Evolutionary conservation across 2,797 vertebrate genomes (phyloP), one percentile per base, ranked within the genome.

Genomic region (Chelon auratus): DNA sequence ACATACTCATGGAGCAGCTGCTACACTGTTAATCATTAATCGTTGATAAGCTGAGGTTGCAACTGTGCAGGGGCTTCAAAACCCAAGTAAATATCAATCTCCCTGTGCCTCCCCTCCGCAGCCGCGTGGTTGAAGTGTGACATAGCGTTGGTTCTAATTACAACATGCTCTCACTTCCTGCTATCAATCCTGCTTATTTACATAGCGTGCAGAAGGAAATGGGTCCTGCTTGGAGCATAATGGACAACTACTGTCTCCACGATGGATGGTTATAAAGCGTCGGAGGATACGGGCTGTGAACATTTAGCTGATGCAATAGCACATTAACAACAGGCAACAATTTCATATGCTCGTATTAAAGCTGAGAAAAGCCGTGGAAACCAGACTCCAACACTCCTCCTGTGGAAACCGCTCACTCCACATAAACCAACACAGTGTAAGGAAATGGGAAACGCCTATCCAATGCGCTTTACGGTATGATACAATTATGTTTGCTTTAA

Each of bases 81-180:
- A 86, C 81, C 15, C 70, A 78, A 82, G 90, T 83, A 91, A 91
- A 90, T 85, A 87, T 90, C 68, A 77, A 85, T 90, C 86, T 91
- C 55, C 77, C 64, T 13, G 57, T 14, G 0, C 63, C 77, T 81
- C 48, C 65, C 22, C 33, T 67, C 75, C 58, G 40, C 68, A 70
- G 30, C 60, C 22, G 40, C 36, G n/a, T 30, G 53, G 74, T 76
- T 88, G 52, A 72, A 62, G 58, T 60, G 58, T 33, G 30, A 56
- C 68, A 36, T 60, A 58, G 45, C 72, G 62, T 37, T 45, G 50
- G 30, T 62, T 72, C 64, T 75, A 78, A 87, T 91, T 81, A 88
- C 59, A 77, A 77, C 63, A 39, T 12, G 3, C 43, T 62, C 37
- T 42, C 54, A 42, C 78, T 87, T 88, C 53, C 70, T 61, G 33